Percentiles rank a stretch among this genome's conserved stretches.
Conservation (phyloP, 2,888 invertebrate species). For the Eilema depressum region DNA sequence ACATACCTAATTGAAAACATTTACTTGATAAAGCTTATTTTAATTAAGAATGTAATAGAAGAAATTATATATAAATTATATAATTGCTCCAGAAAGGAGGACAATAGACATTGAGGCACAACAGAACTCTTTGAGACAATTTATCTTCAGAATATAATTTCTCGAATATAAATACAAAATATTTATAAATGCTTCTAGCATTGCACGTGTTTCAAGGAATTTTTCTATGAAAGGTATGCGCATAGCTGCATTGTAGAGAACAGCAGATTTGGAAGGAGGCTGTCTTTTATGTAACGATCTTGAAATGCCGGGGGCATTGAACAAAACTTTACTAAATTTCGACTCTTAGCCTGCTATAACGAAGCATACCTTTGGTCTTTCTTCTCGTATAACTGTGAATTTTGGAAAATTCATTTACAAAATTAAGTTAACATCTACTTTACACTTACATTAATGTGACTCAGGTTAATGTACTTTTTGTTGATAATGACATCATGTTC, state of each 20-base stretch:
- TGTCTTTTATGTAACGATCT: neutral
- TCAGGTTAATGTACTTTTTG: slow-evolving; percentile 44
- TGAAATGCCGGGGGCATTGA: neutral
- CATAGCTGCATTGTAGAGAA: neutral
- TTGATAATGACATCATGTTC: slow-evolving; percentile 53
- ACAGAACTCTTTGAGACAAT: neutral
- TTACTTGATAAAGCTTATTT: neutral
- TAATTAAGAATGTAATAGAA: neutral
- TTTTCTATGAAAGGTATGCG: neutral
- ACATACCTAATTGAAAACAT: neutral
- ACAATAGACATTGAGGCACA: neutral
- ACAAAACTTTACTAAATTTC: neutral
- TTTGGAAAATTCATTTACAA: neutral
- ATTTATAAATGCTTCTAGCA: neutral
- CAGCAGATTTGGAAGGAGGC: neutral
- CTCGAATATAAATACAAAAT: neutral
- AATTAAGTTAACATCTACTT: neutral
- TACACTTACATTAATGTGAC: neutral
- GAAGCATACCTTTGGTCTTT: neutral
- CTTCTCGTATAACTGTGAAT: neutral
- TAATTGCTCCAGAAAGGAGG: neutral
- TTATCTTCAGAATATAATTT: neutral
- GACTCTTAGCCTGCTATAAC: neutral
- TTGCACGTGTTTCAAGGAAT: neutral
- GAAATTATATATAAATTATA: neutral